Evolutionary conservation across 2,113 vertebrate species (phyloP).

Genomic region (Emberiza fucata): DNA sequence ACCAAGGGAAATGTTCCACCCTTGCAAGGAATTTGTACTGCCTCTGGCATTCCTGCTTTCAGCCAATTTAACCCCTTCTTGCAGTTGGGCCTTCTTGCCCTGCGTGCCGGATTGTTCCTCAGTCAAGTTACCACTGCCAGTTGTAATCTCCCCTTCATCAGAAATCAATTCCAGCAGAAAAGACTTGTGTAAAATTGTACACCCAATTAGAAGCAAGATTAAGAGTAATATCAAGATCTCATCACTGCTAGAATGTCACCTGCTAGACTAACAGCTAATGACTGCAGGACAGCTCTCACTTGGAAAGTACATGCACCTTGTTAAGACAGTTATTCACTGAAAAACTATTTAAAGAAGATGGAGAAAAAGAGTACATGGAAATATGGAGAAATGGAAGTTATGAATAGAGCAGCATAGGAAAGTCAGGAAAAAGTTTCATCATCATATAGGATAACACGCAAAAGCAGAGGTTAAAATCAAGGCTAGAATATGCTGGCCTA

Average conservation of each 20-base stretch:
- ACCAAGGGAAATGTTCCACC: not conserved
- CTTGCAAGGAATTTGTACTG: not conserved
- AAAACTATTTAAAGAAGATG: not conserved
- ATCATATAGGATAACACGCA: accelerated
- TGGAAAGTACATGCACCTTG: not conserved
- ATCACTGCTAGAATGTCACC: not conserved
- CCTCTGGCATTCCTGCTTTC: not conserved
- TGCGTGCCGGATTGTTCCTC: not conserved
- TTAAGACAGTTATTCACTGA: not conserved
- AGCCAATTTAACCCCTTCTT: not conserved
- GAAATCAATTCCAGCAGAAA: not conserved
- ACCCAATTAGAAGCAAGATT: not conserved
- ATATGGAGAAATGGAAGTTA: not conserved
- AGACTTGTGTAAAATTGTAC: not conserved
- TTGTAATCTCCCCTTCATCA: not conserved
- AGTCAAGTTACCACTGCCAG: not conserved
- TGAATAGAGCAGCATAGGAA: not conserved
- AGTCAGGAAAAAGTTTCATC: not conserved
- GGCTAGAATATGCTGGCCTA: not conserved
- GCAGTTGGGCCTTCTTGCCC: not conserved
- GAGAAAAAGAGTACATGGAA: not conserved
- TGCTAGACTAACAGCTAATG: not conserved
- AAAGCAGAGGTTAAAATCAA: conserved; percentile 4
- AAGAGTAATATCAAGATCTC: not conserved
- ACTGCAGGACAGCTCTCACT: not conserved